These are phyloP conservation scores for Operophtera brumata DNA, from an alignment of 2,888 invertebrate genomes.

Conservation along the genomic window DNA sequence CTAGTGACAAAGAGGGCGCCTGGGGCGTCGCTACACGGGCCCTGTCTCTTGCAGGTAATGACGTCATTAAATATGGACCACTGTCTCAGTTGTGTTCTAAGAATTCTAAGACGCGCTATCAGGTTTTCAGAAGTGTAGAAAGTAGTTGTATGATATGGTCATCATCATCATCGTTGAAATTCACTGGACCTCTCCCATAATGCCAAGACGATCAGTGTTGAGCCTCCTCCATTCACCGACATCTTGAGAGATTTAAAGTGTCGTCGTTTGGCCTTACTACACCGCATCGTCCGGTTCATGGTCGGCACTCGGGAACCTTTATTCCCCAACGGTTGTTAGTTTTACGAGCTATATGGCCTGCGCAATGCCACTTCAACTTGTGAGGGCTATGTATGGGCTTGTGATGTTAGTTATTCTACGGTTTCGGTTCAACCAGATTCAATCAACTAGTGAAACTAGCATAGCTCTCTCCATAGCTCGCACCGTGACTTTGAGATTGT, in stretches of 20 bases:
- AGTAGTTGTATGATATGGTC: not conserved
- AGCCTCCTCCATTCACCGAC: too few species aligned
- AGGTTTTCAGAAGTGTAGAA: conserved; percentile 5
- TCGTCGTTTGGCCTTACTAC: not conserved
- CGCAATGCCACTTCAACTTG: not conserved
- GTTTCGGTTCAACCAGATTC: too few species aligned
- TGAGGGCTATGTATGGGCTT: too few species aligned
- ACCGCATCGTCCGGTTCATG: not conserved
- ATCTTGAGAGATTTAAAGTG: not conserved
- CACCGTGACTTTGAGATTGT: too few species aligned
- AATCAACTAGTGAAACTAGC: too few species aligned
- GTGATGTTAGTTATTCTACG: too few species aligned
- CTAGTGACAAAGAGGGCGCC: conserved; percentile 47
- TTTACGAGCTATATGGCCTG: not conserved
- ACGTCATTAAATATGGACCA: conserved; percentile 77
- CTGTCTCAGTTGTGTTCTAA: conserved; percentile 25
- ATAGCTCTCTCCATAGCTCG: too few species aligned
- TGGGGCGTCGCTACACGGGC: conserved; percentile 48
- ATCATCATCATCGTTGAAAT: too few species aligned
- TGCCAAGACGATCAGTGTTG: too few species aligned
- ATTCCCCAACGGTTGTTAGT: not conserved
- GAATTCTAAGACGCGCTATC: conserved; percentile 14
- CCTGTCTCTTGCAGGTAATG: conserved; percentile 70
- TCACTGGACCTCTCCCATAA: too few species aligned
- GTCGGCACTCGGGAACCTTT: not conserved